Percentiles rank a stretch among this genome's conserved stretches.
These are phyloP conservation scores for Bergia sp. DNA, from an alignment of 92 coral and sea anemone genomes.

Conservation along the genomic window DNA sequence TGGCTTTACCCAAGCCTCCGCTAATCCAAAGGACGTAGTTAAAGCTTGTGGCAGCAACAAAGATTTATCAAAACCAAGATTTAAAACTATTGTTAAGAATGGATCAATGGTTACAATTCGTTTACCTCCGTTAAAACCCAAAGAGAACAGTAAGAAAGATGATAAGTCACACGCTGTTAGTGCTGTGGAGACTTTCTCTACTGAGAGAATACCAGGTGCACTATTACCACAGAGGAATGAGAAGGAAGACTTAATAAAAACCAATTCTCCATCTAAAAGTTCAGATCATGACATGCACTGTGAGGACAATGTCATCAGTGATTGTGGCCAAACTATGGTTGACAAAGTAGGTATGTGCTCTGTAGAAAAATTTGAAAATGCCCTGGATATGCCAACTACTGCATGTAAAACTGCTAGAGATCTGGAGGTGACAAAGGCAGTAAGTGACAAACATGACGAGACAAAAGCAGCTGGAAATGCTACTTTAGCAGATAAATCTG, in stretches of 20 bases:
- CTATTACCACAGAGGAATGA: background rate
- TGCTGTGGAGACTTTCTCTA: background rate
- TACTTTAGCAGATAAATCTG: background rate
- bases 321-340: background rate
- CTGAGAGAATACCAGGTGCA: background rate
- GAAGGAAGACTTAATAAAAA: background rate
- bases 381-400: background rate
- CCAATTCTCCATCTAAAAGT: background rate
- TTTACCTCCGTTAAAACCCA: conserved; percentile 52
- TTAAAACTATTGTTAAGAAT: conserved; percentile 70
- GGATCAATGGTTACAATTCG: conserved; percentile 68
- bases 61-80: conserved; percentile 54
- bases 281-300: background rate
- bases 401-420: background rate
- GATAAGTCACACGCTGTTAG: background rate
- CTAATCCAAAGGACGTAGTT: background rate
- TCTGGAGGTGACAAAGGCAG: background rate
- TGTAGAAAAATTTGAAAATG: background rate
- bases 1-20: background rate
- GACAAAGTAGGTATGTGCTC: background rate
- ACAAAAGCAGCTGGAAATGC: background rate
- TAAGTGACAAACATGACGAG: background rate
- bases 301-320: background rate
- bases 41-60: conserved; percentile 13
- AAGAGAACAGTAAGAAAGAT: background rate